Percentiles rank a stretch among this genome's conserved stretches.
These are phyloP conservation scores for Hyaena hyaena DNA, from an alignment of 2,113 vertebrate species.

Conservation along the genomic window DNA sequence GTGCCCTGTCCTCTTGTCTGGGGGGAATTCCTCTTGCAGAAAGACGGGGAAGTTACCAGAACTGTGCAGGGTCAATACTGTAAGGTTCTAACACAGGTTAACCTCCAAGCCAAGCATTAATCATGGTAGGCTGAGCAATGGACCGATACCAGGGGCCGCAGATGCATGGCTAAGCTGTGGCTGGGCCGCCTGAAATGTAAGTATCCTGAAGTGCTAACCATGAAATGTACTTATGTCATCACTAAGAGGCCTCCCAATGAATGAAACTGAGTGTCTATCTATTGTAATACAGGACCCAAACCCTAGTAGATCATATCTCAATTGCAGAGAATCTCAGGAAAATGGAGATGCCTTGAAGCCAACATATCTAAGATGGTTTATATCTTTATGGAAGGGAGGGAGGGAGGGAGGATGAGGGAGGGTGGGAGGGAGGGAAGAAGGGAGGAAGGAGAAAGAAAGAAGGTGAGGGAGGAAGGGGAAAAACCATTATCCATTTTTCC, in stretches of 20 bases:
- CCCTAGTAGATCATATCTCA: not conserved
- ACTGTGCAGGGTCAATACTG: not conserved
- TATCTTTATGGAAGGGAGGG: not conserved
- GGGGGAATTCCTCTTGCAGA: not conserved
- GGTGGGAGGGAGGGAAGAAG: too few relatives aligned
- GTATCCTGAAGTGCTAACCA: not conserved
- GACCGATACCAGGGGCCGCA: fast-evolving
- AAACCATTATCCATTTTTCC: not conserved
- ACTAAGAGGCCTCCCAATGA: not conserved
- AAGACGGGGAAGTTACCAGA: not conserved
- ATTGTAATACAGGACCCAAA: not conserved
- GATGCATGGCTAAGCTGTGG: fast-evolving
- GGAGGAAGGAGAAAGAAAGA: not conserved
- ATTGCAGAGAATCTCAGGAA: not conserved
- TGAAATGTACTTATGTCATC: not conserved
- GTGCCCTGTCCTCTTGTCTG: not conserved
- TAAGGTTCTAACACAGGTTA: not conserved
- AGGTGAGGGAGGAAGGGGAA: too few relatives aligned
- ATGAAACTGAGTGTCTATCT: not conserved
- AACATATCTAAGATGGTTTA: not conserved
- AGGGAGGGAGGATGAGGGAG: not conserved
- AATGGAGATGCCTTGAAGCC: not conserved
- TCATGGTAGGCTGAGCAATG: fast-evolving
- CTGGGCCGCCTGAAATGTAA: fast-evolving
- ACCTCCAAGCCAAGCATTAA: not conserved